Evolutionary conservation across 2,797 vertebrate species (phyloP), one percentile per base, ranked within the genome.

Genomic region (Phoeniculus purpureus): DNA sequence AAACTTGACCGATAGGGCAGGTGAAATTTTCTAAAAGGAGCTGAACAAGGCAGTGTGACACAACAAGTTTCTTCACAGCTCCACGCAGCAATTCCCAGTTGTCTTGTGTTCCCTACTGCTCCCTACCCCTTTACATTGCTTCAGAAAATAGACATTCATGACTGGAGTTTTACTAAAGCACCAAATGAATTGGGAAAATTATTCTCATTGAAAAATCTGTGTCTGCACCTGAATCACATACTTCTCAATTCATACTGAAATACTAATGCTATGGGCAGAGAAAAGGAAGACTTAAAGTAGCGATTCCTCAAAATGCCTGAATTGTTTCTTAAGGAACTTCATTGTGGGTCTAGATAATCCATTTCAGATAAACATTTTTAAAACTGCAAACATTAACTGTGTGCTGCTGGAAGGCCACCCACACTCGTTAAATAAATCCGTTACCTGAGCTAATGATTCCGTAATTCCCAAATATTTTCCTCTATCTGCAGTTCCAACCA

Each of bases 31-130:
- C 45, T 75, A 9, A 47, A 29, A 48, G 34, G 8, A 66, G 31
- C 12, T 48, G 76, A 81, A 77, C 37, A 61, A 58, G 22, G 51
- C 32, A 45, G 15, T 8, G 23, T 15, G 29, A 26, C 15, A 2
- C 13, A 56, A 56, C 15, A 54, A 75, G 72, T 25, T 83, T 59
- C 55, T 51, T 37, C 12, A 21, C 3, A 19, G 18, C 25, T 75
- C 48, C 54, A 60, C 0, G 0, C 6, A 43, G 19, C 19, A 70
- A 26, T 52, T 75, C 27, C 34, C 23, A 13, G 10, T 0, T 0
- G 15, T 20, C 34, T 45, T 40, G 12, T 16, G 31, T 27, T 5
- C 37, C 25, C 15, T 73, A 17, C 23, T 26, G 31, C 40, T 45
- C 25, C 20, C 17, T 13, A 29, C 8, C 6, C 25, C n/a, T 14